Evolutionary conservation across 2,888 invertebrate genomes (phyloP).

Genomic region (Caenorhabditis wallacei): DNA sequence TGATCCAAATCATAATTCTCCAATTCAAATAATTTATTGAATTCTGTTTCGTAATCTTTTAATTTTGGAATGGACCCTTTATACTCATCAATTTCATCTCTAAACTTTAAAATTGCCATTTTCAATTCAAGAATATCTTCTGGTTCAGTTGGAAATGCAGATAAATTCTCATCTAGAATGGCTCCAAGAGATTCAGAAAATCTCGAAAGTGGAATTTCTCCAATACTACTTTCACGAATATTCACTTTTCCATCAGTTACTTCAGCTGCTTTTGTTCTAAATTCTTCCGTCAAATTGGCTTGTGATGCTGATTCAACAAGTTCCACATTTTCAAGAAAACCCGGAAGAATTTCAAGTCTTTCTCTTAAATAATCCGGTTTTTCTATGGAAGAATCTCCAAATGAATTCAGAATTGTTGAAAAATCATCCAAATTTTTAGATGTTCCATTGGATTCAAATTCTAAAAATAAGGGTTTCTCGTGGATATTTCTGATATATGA

Average conservation of each 20-base stretch:
- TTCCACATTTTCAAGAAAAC: not conserved
- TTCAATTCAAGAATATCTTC: not conserved
- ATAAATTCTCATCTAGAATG: conserved; percentile 6
- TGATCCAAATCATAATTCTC: not conserved
- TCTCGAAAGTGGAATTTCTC: not conserved
- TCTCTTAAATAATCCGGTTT: not conserved
- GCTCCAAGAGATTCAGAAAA: not conserved
- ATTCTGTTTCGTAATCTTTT: conserved; percentile 1
- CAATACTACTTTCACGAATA: not conserved
- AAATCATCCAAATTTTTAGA: not conserved
- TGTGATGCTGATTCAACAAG: conserved; percentile 4
- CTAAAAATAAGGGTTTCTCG: not conserved
- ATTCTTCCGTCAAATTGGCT: conserved; percentile 5
- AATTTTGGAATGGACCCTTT: not conserved
- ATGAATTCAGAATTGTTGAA: not conserved
- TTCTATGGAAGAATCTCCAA: not conserved
- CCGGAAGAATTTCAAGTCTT: not conserved
- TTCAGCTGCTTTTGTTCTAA: not conserved
- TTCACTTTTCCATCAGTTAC: not conserved
- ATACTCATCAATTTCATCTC: not conserved
- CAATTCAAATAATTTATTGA: not conserved
- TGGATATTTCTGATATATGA: too few species aligned
- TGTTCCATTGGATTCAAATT: not conserved
- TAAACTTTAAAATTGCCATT: not conserved
- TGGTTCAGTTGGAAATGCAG: not conserved